Evolutionary conservation across 1,140 invertebrate genomes (phyloP).

Genomic region (Drusus annulatus): DNA sequence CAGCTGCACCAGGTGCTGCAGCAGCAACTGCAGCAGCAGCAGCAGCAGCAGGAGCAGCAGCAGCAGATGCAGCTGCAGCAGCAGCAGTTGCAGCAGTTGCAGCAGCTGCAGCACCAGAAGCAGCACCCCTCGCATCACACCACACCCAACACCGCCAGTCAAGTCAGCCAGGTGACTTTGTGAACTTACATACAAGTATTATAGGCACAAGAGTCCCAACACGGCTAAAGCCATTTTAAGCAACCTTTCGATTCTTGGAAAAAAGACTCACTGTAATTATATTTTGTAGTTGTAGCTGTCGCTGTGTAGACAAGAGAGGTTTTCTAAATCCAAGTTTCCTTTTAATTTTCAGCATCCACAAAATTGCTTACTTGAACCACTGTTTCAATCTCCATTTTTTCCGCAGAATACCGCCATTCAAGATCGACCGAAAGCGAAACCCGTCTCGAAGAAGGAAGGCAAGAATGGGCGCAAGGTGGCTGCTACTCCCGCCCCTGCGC

Average conservation of each 20-base stretch:
- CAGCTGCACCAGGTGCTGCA: slow-evolving; percentile 21
- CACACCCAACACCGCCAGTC: slow-evolving; percentile 56
- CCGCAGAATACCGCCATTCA: slow-evolving; percentile 81
- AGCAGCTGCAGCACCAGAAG: slow-evolving; percentile 56
- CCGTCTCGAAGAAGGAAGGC: slow-evolving; percentile 83
- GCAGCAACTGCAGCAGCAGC: slow-evolving; percentile 37
- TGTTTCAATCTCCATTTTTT: too few species aligned
- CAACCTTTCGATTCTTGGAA: too few species aligned
- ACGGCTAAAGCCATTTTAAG: too few species aligned
- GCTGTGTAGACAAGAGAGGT: too few species aligned
- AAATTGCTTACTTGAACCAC: too few species aligned
- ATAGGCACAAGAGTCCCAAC: too few species aligned
- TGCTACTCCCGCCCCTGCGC: not conserved
- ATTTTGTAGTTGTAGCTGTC: too few species aligned
- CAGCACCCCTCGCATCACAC: slow-evolving; percentile 57
- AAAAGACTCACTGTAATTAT: too few species aligned
- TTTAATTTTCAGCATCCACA: too few species aligned
- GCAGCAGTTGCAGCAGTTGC: slow-evolving; percentile 47
- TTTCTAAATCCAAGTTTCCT: too few species aligned
- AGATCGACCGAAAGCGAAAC: slow-evolving; percentile 85
- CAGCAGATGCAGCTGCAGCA: slow-evolving; percentile 52
- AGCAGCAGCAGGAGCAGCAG: not conserved
- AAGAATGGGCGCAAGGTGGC: slow-evolving; percentile 71
- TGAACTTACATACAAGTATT: too few species aligned
- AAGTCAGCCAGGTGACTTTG: slow-evolving; percentile 71